Base-by-base conservation (phyloP, 2,888 invertebrate genomes). In the Trissolcus japonicus region DNA sequence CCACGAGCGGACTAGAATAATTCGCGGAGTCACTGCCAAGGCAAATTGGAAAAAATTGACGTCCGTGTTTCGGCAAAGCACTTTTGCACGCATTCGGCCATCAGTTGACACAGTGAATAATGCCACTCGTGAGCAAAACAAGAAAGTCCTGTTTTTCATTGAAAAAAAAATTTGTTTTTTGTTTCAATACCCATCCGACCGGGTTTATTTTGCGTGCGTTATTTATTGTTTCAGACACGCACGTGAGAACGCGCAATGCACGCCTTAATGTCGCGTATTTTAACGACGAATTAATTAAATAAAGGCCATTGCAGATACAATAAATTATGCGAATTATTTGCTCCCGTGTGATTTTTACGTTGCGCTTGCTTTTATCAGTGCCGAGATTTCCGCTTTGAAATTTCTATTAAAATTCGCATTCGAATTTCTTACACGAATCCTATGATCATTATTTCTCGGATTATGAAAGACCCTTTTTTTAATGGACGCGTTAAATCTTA, bases 21-120 rank as follows among this genome's bases (percentile, higher is more conserved):
- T 78, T 80, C 61, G 59, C 50, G 71, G 78, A 83, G 79, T 82
- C 83, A 83, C 79, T 83, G 83, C 82, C 83, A 83, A 83, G 83
- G 83, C 82, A 77, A 82, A 82, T 79, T 79, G 79, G 50, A 55
- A 61, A 63, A 69, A 73, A 56, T 74, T 78, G 35, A 46, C 50
- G 17, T 29, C 13, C 29, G 51, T 25, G 51, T 69, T 76, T 71
- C 61, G 76, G 61, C 62, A 61, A 61, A 61, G 16, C 21, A 19
- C 19, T 6, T 43, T 14, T 46, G 16, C 35, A 35, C 7, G 6
- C 35, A 35, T 3, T 35, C 35, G 35, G 2, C 35, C 35, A 35
- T 35, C 35, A 35, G 35, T 35, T 2, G 9, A 35, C 35, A 25
- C 25, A 4, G 35, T 35, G 35, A 35, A 7, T 11, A 35, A 35